phyloP scores from a whole-genome alignment of 2,113 vertebrate species.

The Bothrops jararaca region DNA sequence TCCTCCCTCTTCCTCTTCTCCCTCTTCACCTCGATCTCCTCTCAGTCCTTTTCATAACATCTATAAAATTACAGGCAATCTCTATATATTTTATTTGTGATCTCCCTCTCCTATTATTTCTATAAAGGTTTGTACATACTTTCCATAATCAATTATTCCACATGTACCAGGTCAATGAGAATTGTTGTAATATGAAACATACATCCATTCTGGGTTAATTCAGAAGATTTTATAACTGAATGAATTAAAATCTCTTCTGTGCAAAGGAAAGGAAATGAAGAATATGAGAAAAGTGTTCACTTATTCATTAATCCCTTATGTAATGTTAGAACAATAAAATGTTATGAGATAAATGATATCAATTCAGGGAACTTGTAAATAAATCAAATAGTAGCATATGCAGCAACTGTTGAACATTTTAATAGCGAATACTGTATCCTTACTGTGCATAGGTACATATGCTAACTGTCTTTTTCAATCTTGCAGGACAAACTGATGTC shows the following conservation, averaged over 20 bases:
- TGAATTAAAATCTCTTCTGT: too few relatives aligned
- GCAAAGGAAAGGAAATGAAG: not conserved
- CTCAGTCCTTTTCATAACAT: not conserved
- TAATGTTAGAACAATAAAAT: not conserved
- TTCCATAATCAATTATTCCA: too few relatives aligned
- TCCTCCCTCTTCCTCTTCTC: accelerated
- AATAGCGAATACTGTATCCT: not conserved
- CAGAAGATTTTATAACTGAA: too few relatives aligned
- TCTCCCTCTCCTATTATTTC: not conserved
- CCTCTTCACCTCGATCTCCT: not conserved
- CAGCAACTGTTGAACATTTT: not conserved
- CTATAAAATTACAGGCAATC: not conserved
- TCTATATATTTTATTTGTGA: not conserved
- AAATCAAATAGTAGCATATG: not conserved
- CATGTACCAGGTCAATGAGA: too few relatives aligned
- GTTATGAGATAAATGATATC: not conserved
- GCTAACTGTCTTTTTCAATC: not conserved
- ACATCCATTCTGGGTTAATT: too few relatives aligned
- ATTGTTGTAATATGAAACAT: too few relatives aligned
- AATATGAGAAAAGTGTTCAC: not conserved
- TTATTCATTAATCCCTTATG: not conserved
- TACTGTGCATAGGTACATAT: not conserved
- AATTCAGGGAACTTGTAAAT: not conserved
- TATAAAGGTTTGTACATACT: too few relatives aligned
- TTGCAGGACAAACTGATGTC: not conserved